Percentiles rank a stretch among this genome's conserved stretches.
phyloP scores from a whole-genome alignment of 2,113 vertebrate genomes.

The Ammospiza caudacuta region DNA sequence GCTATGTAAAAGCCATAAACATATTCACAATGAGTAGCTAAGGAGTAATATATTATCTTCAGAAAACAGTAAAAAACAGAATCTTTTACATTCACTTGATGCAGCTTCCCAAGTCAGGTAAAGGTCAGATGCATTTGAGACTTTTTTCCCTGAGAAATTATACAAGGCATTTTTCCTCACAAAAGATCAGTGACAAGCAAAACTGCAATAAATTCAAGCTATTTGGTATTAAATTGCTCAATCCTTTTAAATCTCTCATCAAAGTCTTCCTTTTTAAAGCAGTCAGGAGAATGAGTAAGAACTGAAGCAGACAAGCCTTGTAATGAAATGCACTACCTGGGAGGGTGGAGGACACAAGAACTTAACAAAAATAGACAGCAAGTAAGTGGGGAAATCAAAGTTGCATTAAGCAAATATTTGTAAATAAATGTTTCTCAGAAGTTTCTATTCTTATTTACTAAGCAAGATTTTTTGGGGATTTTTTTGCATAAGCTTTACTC shows the following conservation, averaged over 20 bases:
- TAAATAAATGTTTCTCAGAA: neutral
- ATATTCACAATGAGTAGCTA: neutral
- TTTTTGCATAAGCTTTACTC: neutral
- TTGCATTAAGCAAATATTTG: neutral
- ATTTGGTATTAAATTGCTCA: neutral
- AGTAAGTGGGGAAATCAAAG: neutral
- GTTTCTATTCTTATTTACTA: neutral
- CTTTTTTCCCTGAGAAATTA: neutral
- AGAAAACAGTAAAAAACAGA: neutral
- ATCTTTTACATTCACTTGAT: neutral
- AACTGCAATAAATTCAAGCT: neutral
- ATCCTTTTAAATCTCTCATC: neutral
- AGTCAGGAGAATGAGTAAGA: neutral
- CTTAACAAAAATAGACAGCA: neutral
- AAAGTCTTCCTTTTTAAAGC: neutral
- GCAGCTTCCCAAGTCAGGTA: neutral
- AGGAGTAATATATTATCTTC: neutral
- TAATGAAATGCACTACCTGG: neutral
- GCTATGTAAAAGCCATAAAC: conserved; percentile 28
- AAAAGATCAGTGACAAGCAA: neutral
- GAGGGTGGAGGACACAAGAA: neutral
- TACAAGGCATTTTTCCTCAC: neutral
- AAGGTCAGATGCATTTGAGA: neutral
- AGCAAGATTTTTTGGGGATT: neutral
- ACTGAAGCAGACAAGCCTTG: neutral